Conservation (phyloP, 2,113 vertebrate species). For the human region DNA sequence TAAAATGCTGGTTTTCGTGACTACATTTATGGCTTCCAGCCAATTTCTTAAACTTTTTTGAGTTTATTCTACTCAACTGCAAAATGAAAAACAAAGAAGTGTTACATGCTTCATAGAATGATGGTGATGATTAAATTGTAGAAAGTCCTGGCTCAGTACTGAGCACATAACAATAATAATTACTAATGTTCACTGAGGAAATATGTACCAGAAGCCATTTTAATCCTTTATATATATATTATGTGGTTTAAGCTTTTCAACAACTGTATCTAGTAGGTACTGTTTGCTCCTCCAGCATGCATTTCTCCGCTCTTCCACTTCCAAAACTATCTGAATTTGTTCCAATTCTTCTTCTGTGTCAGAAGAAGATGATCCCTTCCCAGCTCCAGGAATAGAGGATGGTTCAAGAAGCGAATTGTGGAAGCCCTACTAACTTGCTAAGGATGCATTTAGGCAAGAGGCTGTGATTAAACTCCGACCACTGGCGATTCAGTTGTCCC, state of each 20-base stretch:
- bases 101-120: neutral
- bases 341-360: neutral
- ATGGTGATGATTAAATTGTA: no score
- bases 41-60: neutral
- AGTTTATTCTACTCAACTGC: neutral
- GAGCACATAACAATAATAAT: no score
- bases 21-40: neutral
- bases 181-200: neutral
- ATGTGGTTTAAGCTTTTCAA: neutral
- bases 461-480: no score
- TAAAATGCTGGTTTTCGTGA: neutral
- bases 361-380: neutral
- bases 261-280: neutral
- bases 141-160: neutral
- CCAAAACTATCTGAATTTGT: neutral
- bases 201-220: accelerated
- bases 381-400: neutral
- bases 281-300: accelerated
- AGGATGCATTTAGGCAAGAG: neutral
- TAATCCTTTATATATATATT: neutral
- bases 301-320: neutral
- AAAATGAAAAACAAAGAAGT: neutral
- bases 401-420: neutral
- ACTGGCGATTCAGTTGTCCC: neutral
- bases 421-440: no score